phyloP scores from a whole-genome alignment of 2,113 vertebrate genomes.

The Scalopus aquaticus region DNA sequence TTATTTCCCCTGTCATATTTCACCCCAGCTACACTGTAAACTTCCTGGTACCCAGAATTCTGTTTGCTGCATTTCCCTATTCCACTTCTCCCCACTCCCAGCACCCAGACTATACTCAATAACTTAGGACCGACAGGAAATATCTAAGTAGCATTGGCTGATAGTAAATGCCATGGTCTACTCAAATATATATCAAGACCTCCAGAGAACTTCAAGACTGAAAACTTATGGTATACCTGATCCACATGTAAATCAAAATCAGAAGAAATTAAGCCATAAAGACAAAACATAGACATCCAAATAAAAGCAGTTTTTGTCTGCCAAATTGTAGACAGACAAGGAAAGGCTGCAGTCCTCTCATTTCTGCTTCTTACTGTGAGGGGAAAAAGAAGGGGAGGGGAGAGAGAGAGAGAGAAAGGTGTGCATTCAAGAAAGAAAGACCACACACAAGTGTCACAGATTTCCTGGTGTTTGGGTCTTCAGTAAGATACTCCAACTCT shows the following conservation, averaged over 20 bases:
- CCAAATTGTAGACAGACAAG: conserved; percentile 17
- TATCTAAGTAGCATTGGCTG: background rate
- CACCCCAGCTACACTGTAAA: background rate
- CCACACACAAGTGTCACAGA: background rate
- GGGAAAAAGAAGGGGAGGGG: background rate
- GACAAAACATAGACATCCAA: background rate
- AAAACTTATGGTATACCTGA: background rate
- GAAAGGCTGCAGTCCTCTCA: background rate
- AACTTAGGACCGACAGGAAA: background rate
- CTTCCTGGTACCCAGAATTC: background rate
- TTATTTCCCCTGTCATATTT: background rate
- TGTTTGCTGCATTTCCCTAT: conserved; percentile 18
- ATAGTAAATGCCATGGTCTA: conserved; percentile 10
- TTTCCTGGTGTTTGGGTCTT: background rate
- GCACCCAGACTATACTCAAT: background rate
- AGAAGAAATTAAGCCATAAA: background rate
- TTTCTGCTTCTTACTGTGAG: background rate
- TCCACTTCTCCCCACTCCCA: background rate
- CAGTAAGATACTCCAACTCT: background rate
- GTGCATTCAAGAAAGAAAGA: background rate
- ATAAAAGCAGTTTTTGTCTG: conserved; percentile 15
- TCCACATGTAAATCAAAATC: background rate
- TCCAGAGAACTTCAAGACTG: background rate
- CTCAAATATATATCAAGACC: conserved; percentile 24
- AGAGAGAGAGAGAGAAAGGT: background rate